Conservation (phyloP, 2,888 invertebrate genomes). For the Coelopa pilipes region DNA sequence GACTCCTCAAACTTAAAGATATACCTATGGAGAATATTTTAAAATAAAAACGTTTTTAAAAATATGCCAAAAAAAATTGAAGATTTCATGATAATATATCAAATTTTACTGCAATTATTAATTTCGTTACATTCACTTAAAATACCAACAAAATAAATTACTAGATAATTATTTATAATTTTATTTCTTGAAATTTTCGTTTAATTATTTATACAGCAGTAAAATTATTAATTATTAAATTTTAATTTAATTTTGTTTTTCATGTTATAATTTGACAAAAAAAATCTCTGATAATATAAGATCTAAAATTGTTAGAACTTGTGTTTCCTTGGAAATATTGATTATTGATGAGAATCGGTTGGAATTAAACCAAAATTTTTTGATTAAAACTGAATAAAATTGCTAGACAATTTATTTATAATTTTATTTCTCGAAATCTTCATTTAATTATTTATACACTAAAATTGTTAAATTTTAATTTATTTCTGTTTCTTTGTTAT, state of each 20-base stretch:
- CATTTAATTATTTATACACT: slow-evolving; percentile 41
- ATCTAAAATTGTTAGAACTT: no score
- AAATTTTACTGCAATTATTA: slow-evolving; percentile 8
- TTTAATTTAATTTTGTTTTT: slow-evolving; percentile 40
- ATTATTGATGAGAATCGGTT: neutral
- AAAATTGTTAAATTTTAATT: slow-evolving; percentile 34
- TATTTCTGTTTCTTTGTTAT: slow-evolving; percentile 37
- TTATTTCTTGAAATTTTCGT: neutral
- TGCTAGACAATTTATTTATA: slow-evolving; percentile 14
- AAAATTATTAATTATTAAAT: slow-evolving; percentile 22
- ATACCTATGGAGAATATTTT: no score
- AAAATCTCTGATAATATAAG: neutral
- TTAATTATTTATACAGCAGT: slow-evolving; percentile 40
- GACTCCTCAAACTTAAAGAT: no score
- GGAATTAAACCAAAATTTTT: slow-evolving; percentile 4
- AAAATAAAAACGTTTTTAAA: no score
- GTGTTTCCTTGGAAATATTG: no score
- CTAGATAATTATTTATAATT: neutral
- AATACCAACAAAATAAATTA: neutral
- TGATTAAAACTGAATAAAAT: neutral
- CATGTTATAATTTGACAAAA: slow-evolving; percentile 21
- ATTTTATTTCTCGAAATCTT: slow-evolving; percentile 31
- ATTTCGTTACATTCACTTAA: neutral
- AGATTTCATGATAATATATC: slow-evolving; percentile 10
- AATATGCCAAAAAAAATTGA: no score